Evolutionary conservation across 2,113 vertebrate genomes (phyloP), one percentile per base, ranked within the genome.

Genomic region (Tyrannus savana): DNA sequence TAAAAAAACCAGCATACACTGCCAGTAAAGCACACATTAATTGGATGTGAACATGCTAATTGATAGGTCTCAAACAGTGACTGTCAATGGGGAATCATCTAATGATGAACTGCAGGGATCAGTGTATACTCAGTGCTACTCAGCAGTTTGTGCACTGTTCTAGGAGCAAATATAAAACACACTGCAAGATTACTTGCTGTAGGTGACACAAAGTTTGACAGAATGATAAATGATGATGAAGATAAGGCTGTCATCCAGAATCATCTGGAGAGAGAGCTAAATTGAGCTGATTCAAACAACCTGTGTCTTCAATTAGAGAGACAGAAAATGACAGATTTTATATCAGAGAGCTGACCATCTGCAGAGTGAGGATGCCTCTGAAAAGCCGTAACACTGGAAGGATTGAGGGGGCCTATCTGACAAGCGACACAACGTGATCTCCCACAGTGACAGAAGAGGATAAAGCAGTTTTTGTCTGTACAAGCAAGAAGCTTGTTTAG

Each of bases 161-260:
- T 84, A 80, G 60, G 78, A 84, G 60, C 6, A 74, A 81, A 84
- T 56, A 25, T 2, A 78, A 74, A 68, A 66, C 86, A 63, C 21
- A 27, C 13, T 63, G 80, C 68, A 63, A 92, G 64, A 59, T 71
- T 63, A 80, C 77, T 95, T 86, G 44, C 39, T 78, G 73, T 63
- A 89, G 56, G 52, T 47, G 46, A 74, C 79, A 88, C 28, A 55
- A 71, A 84, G 39, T 60, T 90, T 89, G 86, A 60, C 80, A 95
- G 83, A 73, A 74, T 84, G 73, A 74, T 63, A 93, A 89, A 92
- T 68, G 92, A 74, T 63, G 64, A 78, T 63, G 44, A 95, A 86
- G 90, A 84, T 74, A 74, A 74, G 33, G 24, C 33, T 84, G 86
- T 64, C 93, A 78, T 71, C 30, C 67, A 84, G 83, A 83, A 84